Evolutionary conservation across 2,888 invertebrate genomes (phyloP), one percentile per base, ranked within the genome.

Genomic region (Digitonthophagus gazella): DNA sequence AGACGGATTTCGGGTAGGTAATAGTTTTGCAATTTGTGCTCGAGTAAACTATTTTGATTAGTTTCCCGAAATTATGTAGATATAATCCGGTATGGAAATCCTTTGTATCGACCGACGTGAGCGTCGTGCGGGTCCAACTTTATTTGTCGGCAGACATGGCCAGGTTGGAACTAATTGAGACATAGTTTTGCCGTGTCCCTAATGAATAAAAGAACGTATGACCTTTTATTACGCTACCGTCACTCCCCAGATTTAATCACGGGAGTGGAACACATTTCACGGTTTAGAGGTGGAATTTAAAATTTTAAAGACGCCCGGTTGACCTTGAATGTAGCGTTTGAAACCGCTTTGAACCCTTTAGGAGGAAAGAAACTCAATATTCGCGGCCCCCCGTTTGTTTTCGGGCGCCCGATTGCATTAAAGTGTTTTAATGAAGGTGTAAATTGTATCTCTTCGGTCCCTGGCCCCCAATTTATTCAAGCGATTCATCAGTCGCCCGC

Each of bases 401-500:
- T 44, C 28, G 28, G 28, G 3, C 28, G 28, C 1, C 28, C 28
- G 61, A 19, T 61, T 18, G 61, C 61, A 61, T 61, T 61, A 61
- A 61, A 61, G 61, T 61, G 61, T 61, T 61, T 61, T 61, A 61
- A 61, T 61, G 61, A 61, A 61, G 61, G 61, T 61, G 61, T 61
- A 61, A 61, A 61, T 61, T 61, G 61, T 61, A 20, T 61, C 20
- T 18, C 61, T 18, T 19, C 20, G 20, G 61, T 61, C 8, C n/a
- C 19, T 8, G 61, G 20, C 61, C 61, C n/a, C 61, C 64, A 67
- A 67, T 67, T 67, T 64, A 67, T 72, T 72, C 71, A 66, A 64
- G 69, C 67, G 71, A 71, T 71, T 74, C 74, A 74, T 74, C 73
- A 73, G 72, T 69, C 71, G 71, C 71, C 69, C 70, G 67, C 71